Conservation (phyloP, 2,113 vertebrate genomes). For the Pygoscelis antarcticus region DNA sequence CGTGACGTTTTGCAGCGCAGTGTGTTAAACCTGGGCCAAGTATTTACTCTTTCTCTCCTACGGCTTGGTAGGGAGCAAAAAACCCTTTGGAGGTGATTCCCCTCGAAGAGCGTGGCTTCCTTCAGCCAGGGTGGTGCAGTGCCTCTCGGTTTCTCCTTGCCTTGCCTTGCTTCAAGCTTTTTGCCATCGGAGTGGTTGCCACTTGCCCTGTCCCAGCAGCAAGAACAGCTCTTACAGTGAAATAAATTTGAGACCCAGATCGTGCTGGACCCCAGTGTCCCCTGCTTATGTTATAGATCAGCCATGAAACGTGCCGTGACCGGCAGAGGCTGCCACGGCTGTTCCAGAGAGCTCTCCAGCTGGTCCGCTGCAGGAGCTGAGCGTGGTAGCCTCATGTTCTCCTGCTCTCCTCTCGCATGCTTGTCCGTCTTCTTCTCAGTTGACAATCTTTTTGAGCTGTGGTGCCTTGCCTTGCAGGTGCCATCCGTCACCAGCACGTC, state of each 20-base stretch:
- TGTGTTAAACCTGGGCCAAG: not conserved
- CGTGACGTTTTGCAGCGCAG: rapidly evolving
- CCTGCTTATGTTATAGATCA: rapidly evolving
- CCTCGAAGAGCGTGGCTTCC: not conserved
- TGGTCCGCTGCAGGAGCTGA: not conserved
- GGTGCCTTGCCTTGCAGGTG: constrained; percentile 58
- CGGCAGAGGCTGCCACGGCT: not conserved
- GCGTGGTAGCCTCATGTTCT: rapidly evolving
- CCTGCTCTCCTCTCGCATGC: rapidly evolving
- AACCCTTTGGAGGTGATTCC: not conserved
- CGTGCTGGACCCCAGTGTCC: rapidly evolving
- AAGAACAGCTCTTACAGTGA: not conserved
- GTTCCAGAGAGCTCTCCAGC: not conserved
- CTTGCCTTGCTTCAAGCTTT: not conserved
- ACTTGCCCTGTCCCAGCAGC: not conserved
- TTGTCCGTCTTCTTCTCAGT: rapidly evolving
- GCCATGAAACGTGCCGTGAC: not conserved
- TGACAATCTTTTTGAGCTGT: not conserved
- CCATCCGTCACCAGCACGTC: constrained; percentile 31
- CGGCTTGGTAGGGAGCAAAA: not conserved
- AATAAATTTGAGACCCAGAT: not conserved
- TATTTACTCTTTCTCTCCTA: not conserved
- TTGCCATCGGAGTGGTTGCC: rapidly evolving
- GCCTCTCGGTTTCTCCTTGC: not conserved
- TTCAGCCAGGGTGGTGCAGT: not conserved